Evolutionary conservation across 2,888 invertebrate species (phyloP).

Genomic region (Heliconius aoede): DNA sequence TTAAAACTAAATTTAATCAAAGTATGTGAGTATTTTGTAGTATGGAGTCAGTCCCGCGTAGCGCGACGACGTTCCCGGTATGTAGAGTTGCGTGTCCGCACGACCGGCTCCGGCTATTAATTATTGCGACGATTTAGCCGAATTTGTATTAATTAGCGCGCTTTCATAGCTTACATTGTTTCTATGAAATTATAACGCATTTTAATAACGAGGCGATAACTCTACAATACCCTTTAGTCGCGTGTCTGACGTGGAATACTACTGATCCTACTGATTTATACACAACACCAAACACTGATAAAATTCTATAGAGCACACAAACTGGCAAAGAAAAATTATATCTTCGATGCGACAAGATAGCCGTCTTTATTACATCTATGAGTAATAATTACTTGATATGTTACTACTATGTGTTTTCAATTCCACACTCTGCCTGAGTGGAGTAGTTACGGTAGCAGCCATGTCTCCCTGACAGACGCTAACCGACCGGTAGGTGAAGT

Average conservation of each 20-base stretch:
- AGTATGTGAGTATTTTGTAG: too few relatives aligned
- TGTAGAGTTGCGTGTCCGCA: slow-evolving; percentile 33
- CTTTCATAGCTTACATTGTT: slow-evolving; percentile 46
- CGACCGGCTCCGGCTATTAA: slow-evolving; percentile 31
- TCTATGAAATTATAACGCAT: slow-evolving; percentile 39
- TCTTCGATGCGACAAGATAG: neutral
- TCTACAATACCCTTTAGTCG: neutral
- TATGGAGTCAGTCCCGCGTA: neutral
- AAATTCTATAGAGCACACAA: neutral
- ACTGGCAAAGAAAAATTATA: neutral
- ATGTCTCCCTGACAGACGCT: neutral
- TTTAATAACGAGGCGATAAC: slow-evolving; percentile 33
- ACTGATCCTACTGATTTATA: neutral
- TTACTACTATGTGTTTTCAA: neutral
- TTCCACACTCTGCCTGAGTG: too few relatives aligned
- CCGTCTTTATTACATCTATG: neutral
- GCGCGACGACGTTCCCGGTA: slow-evolving; percentile 23
- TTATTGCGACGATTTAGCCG: slow-evolving; percentile 39
- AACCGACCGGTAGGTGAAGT: neutral
- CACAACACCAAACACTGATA: neutral
- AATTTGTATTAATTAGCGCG: slow-evolving; percentile 48
- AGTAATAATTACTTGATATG: neutral
- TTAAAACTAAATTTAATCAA: too few relatives aligned
- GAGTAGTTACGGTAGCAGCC: too few relatives aligned
- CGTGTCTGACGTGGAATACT: neutral